Percentiles rank a stretch among this genome's conserved stretches.
phyloP scores from a whole-genome alignment of 2,888 invertebrate species.

The Zygaena filipendulae region DNA sequence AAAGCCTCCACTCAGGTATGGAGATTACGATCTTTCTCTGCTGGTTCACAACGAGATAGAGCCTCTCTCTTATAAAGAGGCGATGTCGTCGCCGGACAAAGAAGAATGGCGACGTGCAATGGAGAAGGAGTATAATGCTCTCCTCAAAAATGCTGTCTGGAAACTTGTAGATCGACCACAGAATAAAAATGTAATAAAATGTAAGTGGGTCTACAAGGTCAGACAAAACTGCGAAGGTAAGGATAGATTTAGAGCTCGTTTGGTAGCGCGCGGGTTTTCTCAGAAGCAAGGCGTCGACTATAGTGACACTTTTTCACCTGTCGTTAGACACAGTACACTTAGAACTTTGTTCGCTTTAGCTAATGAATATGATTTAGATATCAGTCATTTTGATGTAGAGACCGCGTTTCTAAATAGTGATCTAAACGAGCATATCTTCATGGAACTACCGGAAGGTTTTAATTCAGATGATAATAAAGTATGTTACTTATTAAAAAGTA shows the following conservation, averaged over 20 bases:
- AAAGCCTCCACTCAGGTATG: neutral
- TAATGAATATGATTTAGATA: slow-evolving; percentile 5
- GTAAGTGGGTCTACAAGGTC: neutral
- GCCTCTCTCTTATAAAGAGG: neutral
- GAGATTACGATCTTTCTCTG: neutral
- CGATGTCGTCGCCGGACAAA: neutral
- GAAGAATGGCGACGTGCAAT: slow-evolving; percentile 1
- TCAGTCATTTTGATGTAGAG: slow-evolving; percentile 12
- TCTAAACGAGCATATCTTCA: slow-evolving; percentile 7
- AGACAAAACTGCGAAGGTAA: neutral
- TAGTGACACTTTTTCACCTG: slow-evolving; percentile 10
- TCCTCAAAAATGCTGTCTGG: slow-evolving; percentile 2
- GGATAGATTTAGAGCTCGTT: slow-evolving; percentile 8
- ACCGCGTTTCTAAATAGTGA: slow-evolving; percentile 15
- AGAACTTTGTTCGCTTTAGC: slow-evolving; percentile 6
- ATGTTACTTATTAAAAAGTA: slow-evolving; percentile 3
- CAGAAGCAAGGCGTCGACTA: slow-evolving; percentile 7
- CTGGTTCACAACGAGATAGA: neutral
- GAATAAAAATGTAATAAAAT: slow-evolving; percentile 3
- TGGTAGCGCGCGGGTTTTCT: slow-evolving; percentile 11
- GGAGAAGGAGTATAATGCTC: slow-evolving; percentile 2
- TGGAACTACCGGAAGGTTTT: slow-evolving; percentile 6
- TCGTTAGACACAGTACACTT: slow-evolving; percentile 7
- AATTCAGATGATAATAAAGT: slow-evolving; percentile 1
- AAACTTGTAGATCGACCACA: neutral